Conservation (phyloP, 2,797 vertebrate species). For the Rhodeus uyekii region DNA sequence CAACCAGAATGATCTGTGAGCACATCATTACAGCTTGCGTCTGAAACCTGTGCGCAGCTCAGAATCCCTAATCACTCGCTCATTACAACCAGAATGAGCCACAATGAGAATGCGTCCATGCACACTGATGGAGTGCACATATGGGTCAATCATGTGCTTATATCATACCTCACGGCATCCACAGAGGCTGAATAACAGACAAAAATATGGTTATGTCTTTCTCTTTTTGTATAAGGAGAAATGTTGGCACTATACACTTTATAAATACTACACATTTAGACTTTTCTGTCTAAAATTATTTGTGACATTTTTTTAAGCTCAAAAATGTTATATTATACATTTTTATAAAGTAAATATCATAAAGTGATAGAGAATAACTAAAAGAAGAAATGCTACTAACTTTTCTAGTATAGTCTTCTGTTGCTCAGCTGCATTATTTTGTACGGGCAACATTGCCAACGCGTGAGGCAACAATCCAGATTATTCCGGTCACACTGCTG, state of each 20-base stretch:
- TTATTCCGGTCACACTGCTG: neutral
- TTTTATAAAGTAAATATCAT: too few relatives aligned
- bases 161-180: slow-evolving; percentile 43
- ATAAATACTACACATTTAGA: too few relatives aligned
- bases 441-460: neutral
- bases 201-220: neutral
- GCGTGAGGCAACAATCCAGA: neutral
- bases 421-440: neutral
- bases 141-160: slow-evolving; percentile 60
- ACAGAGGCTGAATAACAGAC: neutral
- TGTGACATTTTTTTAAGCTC: too few relatives aligned
- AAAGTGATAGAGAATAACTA: neutral
- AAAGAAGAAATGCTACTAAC: neutral
- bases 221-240: neutral
- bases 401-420: neutral
- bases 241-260: neutral
- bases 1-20: slow-evolving; percentile 64
- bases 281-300: too few relatives aligned
- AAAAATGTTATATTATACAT: too few relatives aligned
- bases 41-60: slow-evolving; percentile 67
- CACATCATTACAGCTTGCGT: slow-evolving; percentile 70
- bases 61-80: slow-evolving; percentile 70
- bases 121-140: slow-evolving; percentile 56
- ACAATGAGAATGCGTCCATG: slow-evolving; percentile 66
- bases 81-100: slow-evolving; percentile 70